Evolutionary conservation across 2,888 invertebrate genomes (phyloP).

Genomic region (Cataglyphis altisquamis): DNA sequence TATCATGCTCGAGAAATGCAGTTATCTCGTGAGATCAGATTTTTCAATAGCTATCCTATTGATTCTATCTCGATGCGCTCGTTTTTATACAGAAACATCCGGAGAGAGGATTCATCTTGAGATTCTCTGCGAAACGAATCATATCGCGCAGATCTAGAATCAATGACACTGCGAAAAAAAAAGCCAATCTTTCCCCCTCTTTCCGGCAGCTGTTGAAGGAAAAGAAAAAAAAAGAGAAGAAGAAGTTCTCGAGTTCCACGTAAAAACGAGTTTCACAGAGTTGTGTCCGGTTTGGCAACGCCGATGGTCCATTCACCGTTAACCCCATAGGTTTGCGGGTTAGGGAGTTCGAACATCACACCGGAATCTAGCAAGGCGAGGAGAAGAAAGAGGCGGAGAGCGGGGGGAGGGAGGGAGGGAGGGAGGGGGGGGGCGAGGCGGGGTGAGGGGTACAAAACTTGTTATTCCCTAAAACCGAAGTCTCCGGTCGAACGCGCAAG

Average conservation of each 20-base stretch:
- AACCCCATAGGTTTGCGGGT: slow-evolving; percentile 71
- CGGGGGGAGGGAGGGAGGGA: neutral
- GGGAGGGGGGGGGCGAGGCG: slow-evolving; percentile 8
- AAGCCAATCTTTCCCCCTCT: slow-evolving; percentile 54
- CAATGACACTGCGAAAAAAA: slow-evolving; percentile 38
- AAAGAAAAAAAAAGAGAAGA: slow-evolving; percentile 31
- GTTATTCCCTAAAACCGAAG: slow-evolving; percentile 80
- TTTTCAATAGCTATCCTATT: slow-evolving; percentile 6
- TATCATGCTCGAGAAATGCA: neutral
- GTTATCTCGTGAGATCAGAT: slow-evolving; percentile 18
- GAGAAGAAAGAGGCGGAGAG: neutral
- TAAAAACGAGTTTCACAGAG: slow-evolving; percentile 45
- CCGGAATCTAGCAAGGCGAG: slow-evolving; percentile 55
- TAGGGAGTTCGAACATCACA: slow-evolving; percentile 73
- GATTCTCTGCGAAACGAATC: slow-evolving; percentile 38
- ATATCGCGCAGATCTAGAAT: slow-evolving; percentile 35
- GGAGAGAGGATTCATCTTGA: slow-evolving; percentile 27
- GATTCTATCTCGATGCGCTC: slow-evolving; percentile 21
- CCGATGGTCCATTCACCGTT: slow-evolving; percentile 73
- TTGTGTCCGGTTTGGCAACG: slow-evolving; percentile 71
- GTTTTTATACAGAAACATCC: slow-evolving; percentile 12
- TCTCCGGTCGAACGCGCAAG: slow-evolving; percentile 63
- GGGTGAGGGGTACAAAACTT: slow-evolving; percentile 64
- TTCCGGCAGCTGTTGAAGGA: slow-evolving; percentile 62
- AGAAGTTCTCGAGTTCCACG: slow-evolving; percentile 50